A percentile compares a stretch with the other conserved stretches of the same genome.
Evolutionary conservation across 2,113 vertebrate species (phyloP).

Genomic region (Crocuta crocuta): DNA sequence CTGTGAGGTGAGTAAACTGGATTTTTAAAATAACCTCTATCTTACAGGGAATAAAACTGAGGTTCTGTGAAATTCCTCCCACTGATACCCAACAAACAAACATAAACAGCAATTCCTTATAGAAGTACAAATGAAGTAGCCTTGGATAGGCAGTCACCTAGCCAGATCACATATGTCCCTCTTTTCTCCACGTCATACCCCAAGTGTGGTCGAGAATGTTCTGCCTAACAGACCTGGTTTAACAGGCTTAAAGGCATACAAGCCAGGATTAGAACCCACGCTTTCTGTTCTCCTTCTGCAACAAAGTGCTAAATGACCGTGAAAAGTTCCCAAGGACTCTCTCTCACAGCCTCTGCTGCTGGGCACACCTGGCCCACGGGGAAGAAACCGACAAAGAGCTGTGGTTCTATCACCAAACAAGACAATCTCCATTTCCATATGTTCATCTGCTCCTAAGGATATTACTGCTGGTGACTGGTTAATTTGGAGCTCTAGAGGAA

Average conservation of each 20-base stretch:
- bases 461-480: slow-evolving; percentile 44
- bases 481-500: slow-evolving; percentile 41
- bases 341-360: neutral
- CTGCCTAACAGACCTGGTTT: neutral
- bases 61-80: neutral
- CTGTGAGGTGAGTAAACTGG: neutral
- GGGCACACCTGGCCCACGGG: neutral
- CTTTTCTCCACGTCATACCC: neutral
- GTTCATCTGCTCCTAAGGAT: slow-evolving; percentile 46
- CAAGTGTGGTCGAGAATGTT: neutral
- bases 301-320: neutral
- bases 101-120: neutral
- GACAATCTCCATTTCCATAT: slow-evolving; percentile 46
- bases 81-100: neutral
- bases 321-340: neutral
- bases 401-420: neutral
- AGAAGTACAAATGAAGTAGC: neutral
- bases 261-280: neutral
- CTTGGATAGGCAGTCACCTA: neutral
- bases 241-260: slow-evolving; percentile 9
- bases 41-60: neutral
- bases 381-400: slow-evolving; percentile 34
- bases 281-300: slow-evolving; percentile 19
- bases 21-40: neutral
- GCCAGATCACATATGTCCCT: neutral